phyloP scores from a whole-genome alignment of 2,888 invertebrate genomes.

The Anorthoa munda region DNA sequence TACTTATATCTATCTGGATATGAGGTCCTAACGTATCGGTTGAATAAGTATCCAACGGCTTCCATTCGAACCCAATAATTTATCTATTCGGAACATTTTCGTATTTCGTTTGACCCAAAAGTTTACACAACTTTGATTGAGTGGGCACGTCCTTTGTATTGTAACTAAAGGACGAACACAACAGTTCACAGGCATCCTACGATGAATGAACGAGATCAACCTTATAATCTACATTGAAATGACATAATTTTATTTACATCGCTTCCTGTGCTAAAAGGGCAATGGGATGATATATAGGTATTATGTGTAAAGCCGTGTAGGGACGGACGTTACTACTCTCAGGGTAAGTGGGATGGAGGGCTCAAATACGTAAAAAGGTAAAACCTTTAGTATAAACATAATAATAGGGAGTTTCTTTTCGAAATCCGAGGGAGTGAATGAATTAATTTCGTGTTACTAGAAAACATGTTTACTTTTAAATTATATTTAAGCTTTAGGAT shows the following conservation, averaged over 20 bases:
- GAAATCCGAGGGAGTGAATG: conserved; percentile 48
- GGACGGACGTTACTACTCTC: conserved; percentile 52
- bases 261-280: conserved; percentile 48
- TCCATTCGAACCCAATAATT: conserved; percentile 59
- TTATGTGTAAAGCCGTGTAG: conserved; percentile 47
- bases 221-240: conserved; percentile 70
- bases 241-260: conserved; percentile 66
- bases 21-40: conserved; percentile 20
- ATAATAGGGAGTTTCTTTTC: conserved; percentile 45
- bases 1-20: conserved; percentile 18
- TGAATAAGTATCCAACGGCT: conserved; percentile 33
- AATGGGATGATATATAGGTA: conserved; percentile 47
- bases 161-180: conserved; percentile 27
- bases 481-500: conserved; percentile 28
- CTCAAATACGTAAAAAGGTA: conserved; percentile 59
- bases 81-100: conserved; percentile 63
- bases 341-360: conserved; percentile 53
- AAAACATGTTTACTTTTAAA: conserved; percentile 38
- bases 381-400: conserved; percentile 50
- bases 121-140: conserved; percentile 72
- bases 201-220: conserved; percentile 54
- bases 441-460: conserved; percentile 32
- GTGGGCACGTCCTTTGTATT: conserved; percentile 58
- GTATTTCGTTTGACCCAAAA: conserved; percentile 74
- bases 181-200: conserved; percentile 34